Conservation (phyloP, 2,797 vertebrate genomes). For the Podargus strigoides region DNA sequence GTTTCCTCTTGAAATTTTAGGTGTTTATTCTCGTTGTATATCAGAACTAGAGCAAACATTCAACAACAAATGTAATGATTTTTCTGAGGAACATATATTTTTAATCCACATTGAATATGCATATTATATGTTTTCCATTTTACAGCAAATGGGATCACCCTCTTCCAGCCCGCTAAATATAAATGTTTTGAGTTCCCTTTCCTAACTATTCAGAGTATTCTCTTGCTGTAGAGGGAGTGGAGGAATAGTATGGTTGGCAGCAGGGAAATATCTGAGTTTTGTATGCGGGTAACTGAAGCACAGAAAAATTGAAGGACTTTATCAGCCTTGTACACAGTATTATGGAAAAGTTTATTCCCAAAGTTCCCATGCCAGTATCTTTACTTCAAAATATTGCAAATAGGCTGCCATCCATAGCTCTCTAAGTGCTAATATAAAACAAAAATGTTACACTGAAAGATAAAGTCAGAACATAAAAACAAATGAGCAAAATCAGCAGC, state of each 20-base stretch:
- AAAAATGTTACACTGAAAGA: not conserved
- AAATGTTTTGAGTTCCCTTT: not conserved
- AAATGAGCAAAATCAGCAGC: constrained; percentile 19
- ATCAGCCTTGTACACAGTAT: not conserved
- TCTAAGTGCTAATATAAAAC: not conserved
- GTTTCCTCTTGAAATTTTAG: not conserved
- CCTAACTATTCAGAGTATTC: not conserved
- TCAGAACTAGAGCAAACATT: not conserved
- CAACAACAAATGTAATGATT: not conserved
- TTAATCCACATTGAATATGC: not conserved
- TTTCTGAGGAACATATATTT: not conserved
- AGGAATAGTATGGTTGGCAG: not conserved
- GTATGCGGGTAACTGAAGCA: not conserved
- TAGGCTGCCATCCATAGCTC: not conserved
- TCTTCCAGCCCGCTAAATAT: not conserved
- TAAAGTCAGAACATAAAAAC: not conserved
- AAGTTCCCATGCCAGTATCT: not conserved
- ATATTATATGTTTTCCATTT: not conserved
- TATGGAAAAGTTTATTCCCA: not conserved
- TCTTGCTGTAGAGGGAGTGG: not conserved
- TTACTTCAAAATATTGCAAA: not conserved
- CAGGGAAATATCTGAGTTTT: not conserved
- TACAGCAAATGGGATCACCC: not conserved
- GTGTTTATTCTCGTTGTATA: not conserved
- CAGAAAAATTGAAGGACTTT: constrained; percentile 9